Percentiles rank a stretch among this genome's conserved stretches.
phyloP scores from a whole-genome alignment of 2,113 vertebrate genomes.

The Tiliqua scincoides region DNA sequence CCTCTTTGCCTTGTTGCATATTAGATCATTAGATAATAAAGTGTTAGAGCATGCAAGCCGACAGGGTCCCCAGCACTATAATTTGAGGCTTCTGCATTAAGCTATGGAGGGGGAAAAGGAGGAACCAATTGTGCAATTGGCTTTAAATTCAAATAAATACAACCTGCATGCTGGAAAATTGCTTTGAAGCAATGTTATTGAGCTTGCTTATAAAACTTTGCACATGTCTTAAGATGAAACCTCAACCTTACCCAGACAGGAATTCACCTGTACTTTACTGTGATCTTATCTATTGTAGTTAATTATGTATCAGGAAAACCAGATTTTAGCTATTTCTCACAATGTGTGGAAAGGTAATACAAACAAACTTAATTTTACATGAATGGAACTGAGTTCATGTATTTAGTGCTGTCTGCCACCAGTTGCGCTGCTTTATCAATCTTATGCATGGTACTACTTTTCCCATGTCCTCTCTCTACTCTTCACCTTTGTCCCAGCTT shows the following conservation, averaged over 20 bases:
- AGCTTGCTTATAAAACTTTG: slow-evolving; percentile 42
- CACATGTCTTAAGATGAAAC: neutral
- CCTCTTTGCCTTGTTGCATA: slow-evolving; percentile 84
- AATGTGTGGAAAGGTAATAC: neutral
- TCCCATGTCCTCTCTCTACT: neutral
- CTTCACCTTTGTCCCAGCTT: neutral
- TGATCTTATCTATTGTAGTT: neutral
- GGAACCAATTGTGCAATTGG: slow-evolving; percentile 72
- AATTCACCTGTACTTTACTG: neutral
- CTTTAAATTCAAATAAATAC: slow-evolving; percentile 66
- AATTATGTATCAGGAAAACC: neutral
- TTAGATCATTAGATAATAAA: slow-evolving; percentile 90
- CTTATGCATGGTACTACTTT: neutral
- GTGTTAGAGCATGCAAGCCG: slow-evolving; percentile 79
- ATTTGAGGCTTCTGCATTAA: slow-evolving; percentile 70
- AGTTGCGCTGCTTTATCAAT: neutral
- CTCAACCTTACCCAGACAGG: neutral
- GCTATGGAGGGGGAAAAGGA: slow-evolving; percentile 64
- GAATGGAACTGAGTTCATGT: neutral
- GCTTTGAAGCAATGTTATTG: neutral
- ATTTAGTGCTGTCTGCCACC: neutral
- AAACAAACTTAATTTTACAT: neutral
- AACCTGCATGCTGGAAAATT: slow-evolving; percentile 46
- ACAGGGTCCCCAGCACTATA: slow-evolving; percentile 76
- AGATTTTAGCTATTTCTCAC: neutral